phyloP scores from a whole-genome alignment of 2,888 invertebrate genomes.

The Zootermopsis nevadensis region DNA sequence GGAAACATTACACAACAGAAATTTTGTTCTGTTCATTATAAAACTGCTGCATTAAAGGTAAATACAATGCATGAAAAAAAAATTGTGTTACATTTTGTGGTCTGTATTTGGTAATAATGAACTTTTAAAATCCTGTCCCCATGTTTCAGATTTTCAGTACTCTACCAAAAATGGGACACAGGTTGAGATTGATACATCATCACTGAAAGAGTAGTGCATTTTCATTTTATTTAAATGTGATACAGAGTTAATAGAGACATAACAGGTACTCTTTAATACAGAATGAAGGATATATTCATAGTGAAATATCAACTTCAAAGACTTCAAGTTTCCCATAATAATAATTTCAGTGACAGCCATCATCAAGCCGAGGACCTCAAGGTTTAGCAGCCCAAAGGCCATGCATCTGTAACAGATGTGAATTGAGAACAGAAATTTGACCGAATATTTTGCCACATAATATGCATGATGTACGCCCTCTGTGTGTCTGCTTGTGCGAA shows the following conservation, averaged over 20 bases:
- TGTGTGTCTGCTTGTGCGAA: constrained; percentile 66
- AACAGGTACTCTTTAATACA: too few relatives aligned
- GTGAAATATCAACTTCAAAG: too few relatives aligned
- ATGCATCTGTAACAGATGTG: constrained; percentile 45
- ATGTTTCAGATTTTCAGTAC: too few relatives aligned
- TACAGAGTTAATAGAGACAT: too few relatives aligned
- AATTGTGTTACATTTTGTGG: not conserved
- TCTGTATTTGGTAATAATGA: not conserved
- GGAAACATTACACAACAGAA: too few relatives aligned
- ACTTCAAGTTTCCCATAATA: too few relatives aligned
- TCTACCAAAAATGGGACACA: too few relatives aligned
- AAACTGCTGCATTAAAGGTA: too few relatives aligned
- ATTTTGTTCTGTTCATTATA: too few relatives aligned
- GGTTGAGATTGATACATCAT: not conserved
- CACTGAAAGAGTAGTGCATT: not conserved
- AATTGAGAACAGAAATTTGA: constrained; percentile 59
- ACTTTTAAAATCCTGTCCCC: too few relatives aligned
- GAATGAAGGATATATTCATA: too few relatives aligned
- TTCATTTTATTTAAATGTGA: not conserved
- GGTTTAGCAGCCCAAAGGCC: not conserved
- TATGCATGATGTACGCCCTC: constrained; percentile 65
- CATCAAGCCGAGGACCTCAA: not conserved
- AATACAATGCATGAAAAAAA: not conserved
- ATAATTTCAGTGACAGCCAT: too few relatives aligned
- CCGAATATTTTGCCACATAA: constrained; percentile 65